These are phyloP conservation scores for Lucinisca nassula DNA, from an alignment of 2,888 invertebrate genomes.

Conservation along the genomic window DNA sequence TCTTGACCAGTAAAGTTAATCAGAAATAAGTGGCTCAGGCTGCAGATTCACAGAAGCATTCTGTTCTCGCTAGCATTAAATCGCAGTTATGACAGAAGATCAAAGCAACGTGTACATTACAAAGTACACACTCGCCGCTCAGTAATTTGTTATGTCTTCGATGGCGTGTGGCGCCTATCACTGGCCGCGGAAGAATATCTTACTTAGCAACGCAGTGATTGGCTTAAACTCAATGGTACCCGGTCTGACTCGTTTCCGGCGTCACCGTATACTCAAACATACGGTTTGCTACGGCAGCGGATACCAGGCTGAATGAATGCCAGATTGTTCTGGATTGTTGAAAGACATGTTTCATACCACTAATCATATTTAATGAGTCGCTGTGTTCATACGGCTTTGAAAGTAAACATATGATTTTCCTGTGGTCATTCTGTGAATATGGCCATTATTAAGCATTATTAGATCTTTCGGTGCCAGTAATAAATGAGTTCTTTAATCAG, in stretches of 20 bases:
- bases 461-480: slow-evolving; percentile 12
- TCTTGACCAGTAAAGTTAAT: slow-evolving; percentile 49
- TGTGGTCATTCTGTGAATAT: slow-evolving; percentile 61
- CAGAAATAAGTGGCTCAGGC: slow-evolving; percentile 31
- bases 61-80: slow-evolving; percentile 64
- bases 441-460: slow-evolving; percentile 62
- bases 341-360: slow-evolving; percentile 10
- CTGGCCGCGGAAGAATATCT: slow-evolving; percentile 29
- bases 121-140: slow-evolving; percentile 63
- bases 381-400: slow-evolving; percentile 24
- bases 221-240: slow-evolving; percentile 24
- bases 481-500: slow-evolving; percentile 43
- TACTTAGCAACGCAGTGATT: slow-evolving; percentile 69
- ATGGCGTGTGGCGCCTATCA: slow-evolving; percentile 71
- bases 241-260: not conserved
- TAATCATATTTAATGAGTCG: not conserved
- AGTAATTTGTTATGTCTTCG: slow-evolving; percentile 60
- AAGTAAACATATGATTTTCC: slow-evolving; percentile 67
- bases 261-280: not conserved
- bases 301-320: not conserved
- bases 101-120: slow-evolving; percentile 66
- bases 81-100: slow-evolving; percentile 56
- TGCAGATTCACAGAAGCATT: slow-evolving; percentile 43
- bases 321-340: not conserved
- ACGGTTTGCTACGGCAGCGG: no score